Base-by-base conservation (phyloP, 2,888 invertebrate genomes). In the Cantharis nigra region DNA sequence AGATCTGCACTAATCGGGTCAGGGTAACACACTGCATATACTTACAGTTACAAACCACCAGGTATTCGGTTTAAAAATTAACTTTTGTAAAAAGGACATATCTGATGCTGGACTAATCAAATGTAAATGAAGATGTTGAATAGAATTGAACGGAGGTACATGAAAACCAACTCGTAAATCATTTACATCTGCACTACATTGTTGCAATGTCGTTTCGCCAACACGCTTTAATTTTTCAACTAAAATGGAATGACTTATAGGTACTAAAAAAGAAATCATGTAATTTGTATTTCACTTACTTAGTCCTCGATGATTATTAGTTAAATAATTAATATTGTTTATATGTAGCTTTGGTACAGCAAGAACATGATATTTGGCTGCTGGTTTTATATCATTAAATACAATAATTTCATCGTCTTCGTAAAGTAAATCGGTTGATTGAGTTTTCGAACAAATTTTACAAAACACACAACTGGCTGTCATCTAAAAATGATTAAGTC, bases 141-240 rank as follows among this genome's bases (percentile, higher is more conserved):
- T 92, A 1, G 94, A 93, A 77, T 94, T 92, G 88, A 97, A 97
- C 0, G 98, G 98, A 0, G 98, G 97, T 94, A 96, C 94, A 86
- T 98, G 97, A 85, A 97, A 98, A 0, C 98, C 98, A 65, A 93
- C 89, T 70, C 92, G 89, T 14, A 86, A 83, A 79, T 89, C 88
- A 67, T 84, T 81, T 28, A 85, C 63, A 80, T 90, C 84, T 2
- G 89, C 90, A 63, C 90, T 90, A 81, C 90, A 87, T 74, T 91
- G 88, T 73, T 87, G 83, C n/a, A 92, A 81, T 9, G 92, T 87
- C 69, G 88, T 85, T 80, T 90, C 89, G 9, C 91, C 91, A n/a
- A 89, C 89, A 0, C 88, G 83, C 3, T 95, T 89, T 90, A 97
- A 91, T 83, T 91, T 92, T 67, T 92, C 88, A 70, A 96, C 96